Percentiles rank a stretch among this genome's conserved stretches.
These are phyloP conservation scores for Tortrix viridana DNA, from an alignment of 2,888 invertebrate genomes.

Conservation along the genomic window DNA sequence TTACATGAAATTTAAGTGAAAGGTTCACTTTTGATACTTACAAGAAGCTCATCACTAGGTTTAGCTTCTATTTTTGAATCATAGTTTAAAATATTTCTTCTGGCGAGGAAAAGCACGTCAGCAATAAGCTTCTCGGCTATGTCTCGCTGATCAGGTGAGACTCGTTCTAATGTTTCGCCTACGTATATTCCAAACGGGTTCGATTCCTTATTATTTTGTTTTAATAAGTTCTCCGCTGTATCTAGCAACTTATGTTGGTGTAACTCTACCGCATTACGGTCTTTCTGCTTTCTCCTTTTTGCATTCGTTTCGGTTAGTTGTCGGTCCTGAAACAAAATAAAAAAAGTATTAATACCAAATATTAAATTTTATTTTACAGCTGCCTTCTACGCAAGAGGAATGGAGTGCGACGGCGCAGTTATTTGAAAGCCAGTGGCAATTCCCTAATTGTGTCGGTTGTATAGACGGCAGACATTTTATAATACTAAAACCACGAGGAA, in stretches of 20 bases:
- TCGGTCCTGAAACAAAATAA: not conserved
- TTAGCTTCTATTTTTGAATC: conserved; percentile 1
- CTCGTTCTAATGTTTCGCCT: not conserved
- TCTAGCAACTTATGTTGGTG: not conserved
- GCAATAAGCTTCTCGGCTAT: conserved; percentile 3
- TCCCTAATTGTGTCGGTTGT: not conserved
- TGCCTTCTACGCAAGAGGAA: conserved; percentile 6
- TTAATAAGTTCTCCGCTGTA: not conserved
- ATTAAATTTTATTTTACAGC: conserved; percentile 11
- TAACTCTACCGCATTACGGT: too few relatives aligned
- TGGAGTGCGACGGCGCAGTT: not conserved
- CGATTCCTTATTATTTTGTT: not conserved
- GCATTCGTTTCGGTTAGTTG: not conserved
- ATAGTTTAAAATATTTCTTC: not conserved
- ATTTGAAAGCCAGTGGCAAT: conserved; percentile 5
- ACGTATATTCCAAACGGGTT: conserved; percentile 1
- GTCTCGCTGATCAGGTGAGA: not conserved
- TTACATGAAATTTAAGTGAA: too few relatives aligned
- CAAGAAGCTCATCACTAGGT: too few relatives aligned
- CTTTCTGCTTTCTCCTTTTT: too few relatives aligned
- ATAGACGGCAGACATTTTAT: conserved; percentile 12
- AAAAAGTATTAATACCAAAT: too few relatives aligned
- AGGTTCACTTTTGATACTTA: too few relatives aligned
- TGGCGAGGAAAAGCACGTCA: conserved; percentile 1
- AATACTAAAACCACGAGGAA: conserved; percentile 2